phyloP scores from a whole-genome alignment of 2,888 invertebrate genomes.

The Drosophila peninsularis region DNA sequence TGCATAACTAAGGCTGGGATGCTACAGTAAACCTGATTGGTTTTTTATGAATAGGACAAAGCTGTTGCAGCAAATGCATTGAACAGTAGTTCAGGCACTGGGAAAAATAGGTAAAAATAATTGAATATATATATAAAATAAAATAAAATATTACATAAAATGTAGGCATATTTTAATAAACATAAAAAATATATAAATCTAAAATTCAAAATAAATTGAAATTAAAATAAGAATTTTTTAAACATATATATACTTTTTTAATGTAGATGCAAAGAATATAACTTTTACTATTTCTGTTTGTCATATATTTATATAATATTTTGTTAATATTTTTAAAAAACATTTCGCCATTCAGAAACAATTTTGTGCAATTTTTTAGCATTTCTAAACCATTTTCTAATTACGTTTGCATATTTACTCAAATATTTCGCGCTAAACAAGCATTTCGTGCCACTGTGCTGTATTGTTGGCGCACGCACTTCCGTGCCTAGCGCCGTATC shows the following conservation, averaged over 20 bases:
- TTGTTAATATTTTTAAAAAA: too few relatives aligned
- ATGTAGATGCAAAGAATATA: too few relatives aligned
- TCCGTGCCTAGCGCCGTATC: constrained; percentile 46
- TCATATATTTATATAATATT: too few relatives aligned
- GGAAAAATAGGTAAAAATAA: not conserved
- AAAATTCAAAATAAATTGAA: not conserved
- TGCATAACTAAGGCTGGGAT: constrained; percentile 5
- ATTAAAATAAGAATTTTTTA: too few relatives aligned
- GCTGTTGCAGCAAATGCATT: not conserved
- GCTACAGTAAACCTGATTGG: constrained; percentile 20
- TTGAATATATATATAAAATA: not conserved
- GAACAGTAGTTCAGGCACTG: not conserved
- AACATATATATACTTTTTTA: too few relatives aligned
- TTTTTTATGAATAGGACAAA: not conserved
- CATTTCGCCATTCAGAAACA: too few relatives aligned
- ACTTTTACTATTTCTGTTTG: too few relatives aligned
- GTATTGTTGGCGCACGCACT: constrained; percentile 46
- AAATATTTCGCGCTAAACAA: not conserved
- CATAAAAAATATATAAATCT: too few relatives aligned
- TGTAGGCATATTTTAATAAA: too few relatives aligned
- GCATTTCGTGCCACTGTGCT: constrained; percentile 36
- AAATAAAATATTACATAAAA: too few relatives aligned
- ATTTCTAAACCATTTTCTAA: not conserved
- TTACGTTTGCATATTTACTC: not conserved
- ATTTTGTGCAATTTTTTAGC: not conserved